Evolutionary conservation across 2,888 invertebrate species (phyloP), one percentile per base, ranked within the genome.

Genomic region (Imbricaverruca yamaguchii): DNA sequence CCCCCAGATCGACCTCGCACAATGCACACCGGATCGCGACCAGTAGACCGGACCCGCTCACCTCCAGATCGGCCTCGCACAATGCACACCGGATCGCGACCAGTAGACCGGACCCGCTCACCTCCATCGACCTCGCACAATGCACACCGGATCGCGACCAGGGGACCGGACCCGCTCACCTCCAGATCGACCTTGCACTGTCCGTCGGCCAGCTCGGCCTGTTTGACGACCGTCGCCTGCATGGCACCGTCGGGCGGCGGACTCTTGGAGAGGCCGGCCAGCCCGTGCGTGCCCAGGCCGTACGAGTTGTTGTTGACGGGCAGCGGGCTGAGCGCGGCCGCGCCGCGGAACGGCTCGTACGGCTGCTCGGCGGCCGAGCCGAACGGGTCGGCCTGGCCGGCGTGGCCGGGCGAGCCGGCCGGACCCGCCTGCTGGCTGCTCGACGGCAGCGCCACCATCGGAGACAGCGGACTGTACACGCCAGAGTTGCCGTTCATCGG

Each of bases 251-350:
- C 81, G 82, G 39, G 82, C 82, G 79, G 84, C 81, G 79, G 84
- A 82, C 80, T 85, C 85, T 77, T 83, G 84, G 55, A 85, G 85
- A 39, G 86, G 85, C 57, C 86, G 86, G 82, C 85, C 86, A 84
- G 85, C 85, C 63, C 85, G 81, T 85, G 83, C 81, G 92, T 92
- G 85, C 93, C 92, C 85, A 94, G 89, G 85, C 95, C 94, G 89
- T 96, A 96, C 87, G 95, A 95, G 88, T 94, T 94, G 87, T 93
- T 94, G 88, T 94, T 94, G 85, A 93, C 88, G 84, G 92, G 91
- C 87, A 93, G 93, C 86, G 93, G 93, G 87, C 93, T 92, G 39
- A 85, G 84, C 65, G 90, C 91, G 87, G 90, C 92, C 88, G 92
- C 91, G 89, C 94, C 94, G 84, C 92, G 89, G 88, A 92, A 92